A percentile compares a stretch with the other conserved stretches of the same genome.
These are phyloP conservation scores for Pangasius macronema DNA, from an alignment of 2,797 vertebrate species.

Conservation along the genomic window DNA sequence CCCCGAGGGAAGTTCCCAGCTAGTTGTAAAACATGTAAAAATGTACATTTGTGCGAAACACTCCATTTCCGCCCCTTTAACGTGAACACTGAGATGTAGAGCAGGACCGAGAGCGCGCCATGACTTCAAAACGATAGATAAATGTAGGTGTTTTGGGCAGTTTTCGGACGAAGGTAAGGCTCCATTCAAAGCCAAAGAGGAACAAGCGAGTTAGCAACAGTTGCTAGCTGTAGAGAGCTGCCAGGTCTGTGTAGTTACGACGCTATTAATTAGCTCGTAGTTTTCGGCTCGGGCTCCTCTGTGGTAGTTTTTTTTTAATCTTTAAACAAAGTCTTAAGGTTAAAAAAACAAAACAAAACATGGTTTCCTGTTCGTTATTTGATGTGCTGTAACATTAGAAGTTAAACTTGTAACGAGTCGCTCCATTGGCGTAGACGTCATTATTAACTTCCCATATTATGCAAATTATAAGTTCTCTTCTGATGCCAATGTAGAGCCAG, in stretches of 20 bases:
- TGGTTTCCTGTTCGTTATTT: neutral
- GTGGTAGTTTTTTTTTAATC: neutral
- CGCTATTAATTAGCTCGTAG: neutral
- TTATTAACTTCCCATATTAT: constrained; percentile 28
- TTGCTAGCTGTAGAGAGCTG: constrained; percentile 10
- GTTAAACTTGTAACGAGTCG: neutral
- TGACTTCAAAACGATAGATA: constrained; percentile 63
- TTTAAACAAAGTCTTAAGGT: neutral
- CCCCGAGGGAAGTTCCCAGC: constrained; percentile 87
- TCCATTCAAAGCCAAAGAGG: constrained; percentile 31
- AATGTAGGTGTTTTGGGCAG: constrained; percentile 56
- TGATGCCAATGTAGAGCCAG: neutral
- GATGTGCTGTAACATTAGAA: neutral
- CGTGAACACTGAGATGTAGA: constrained; percentile 60
- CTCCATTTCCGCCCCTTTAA: constrained; percentile 73
- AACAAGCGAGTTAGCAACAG: constrained; percentile 19
- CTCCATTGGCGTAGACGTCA: constrained; percentile 11
- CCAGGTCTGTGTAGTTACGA: neutral
- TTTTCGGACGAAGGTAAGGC: constrained; percentile 76
- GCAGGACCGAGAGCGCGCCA: constrained; percentile 60
- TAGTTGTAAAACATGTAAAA: constrained; percentile 73
- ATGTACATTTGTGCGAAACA: constrained; percentile 66
- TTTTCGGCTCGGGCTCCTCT: neutral
- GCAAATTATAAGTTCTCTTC: constrained; percentile 8
- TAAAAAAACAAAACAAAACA: neutral